Evolutionary conservation across 2,888 invertebrate species (phyloP).

Genomic region (Phyto melanocephala): DNA sequence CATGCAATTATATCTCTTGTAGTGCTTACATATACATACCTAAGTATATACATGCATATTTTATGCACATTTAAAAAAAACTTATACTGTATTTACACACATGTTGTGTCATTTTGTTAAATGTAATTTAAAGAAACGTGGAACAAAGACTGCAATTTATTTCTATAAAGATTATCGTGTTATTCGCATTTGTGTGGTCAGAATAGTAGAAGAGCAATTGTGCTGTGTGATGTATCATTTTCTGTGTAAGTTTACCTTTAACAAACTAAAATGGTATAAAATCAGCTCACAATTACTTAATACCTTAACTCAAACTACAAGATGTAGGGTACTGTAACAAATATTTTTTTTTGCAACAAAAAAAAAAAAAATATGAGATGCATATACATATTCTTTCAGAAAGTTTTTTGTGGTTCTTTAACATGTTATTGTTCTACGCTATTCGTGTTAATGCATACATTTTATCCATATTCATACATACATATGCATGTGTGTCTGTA

Average conservation of each 20-base stretch:
- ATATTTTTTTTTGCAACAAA: not conserved
- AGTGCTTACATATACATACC: not conserved
- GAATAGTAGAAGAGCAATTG: no score
- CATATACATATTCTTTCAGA: slow-evolving; percentile 6
- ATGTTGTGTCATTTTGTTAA: no score
- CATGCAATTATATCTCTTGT: not conserved
- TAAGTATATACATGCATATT: no score
- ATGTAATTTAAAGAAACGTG: no score
- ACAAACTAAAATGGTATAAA: no score
- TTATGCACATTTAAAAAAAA: not conserved
- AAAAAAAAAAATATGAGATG: not conserved
- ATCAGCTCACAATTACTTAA: no score
- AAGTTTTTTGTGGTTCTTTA: slow-evolving; percentile 13
- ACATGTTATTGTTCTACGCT: slow-evolving; percentile 23
- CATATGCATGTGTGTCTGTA: slow-evolving; percentile 55
- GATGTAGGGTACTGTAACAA: not conserved
- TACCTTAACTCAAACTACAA: not conserved
- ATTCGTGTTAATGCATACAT: slow-evolving; percentile 41
- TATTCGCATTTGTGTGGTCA: no score
- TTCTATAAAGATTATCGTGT: no score
- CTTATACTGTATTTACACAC: not conserved
- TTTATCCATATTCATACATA: not conserved
- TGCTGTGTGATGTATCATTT: no score
- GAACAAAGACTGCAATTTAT: no score
- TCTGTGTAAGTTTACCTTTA: no score